Base-by-base conservation (phyloP, 1,140 invertebrate species). In the Bathynomus jamesi region DNA sequence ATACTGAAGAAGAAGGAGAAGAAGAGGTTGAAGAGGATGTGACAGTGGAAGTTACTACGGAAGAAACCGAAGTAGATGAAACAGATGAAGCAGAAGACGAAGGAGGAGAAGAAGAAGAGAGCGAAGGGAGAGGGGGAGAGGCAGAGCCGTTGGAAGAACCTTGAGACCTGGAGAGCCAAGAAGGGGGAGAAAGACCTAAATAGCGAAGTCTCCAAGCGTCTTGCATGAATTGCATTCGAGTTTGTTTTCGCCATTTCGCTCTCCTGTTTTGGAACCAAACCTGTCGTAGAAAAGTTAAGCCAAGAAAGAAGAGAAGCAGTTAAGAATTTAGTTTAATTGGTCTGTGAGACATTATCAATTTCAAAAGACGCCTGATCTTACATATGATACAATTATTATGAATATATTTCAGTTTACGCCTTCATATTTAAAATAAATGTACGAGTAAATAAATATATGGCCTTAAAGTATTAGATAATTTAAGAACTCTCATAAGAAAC, bases 241-340 rank as follows among this genome's bases (percentile, higher is more conserved):
- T 76, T n/a, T 76, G 90, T 83, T 98, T 99, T 17, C 96, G 86
- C 96, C 96, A 99, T 82, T 98, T 99, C 10, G 96, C 96, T 69
- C 96, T 86, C 74, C 96, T 86, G 77, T 87, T 87, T 80, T 87
- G 85, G 77, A 86, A 87, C 85, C 85, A 86, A 67, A 85, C 84
- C 80, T 97, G 95, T 1, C 96, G 63, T 25, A 29, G 0, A 67
- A 8, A n/a, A 32, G n/a, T n/a, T n/a, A n/a, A n/a, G n/a, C n/a
- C n/a, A n/a, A n/a, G n/a, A n/a, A n/a, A 63, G 21, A 8, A n/a
- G 28, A 8, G 28, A 30, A 13, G 27, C 10, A 25, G 17, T n/a
- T n/a, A n/a, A n/a, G n/a, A n/a, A n/a, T n/a, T n/a, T n/a, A n/a
- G n/a, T n/a, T n/a, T n/a, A n/a, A n/a, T n/a, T n/a, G n/a, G n/a